Evolutionary conservation across 2,113 vertebrate genomes (phyloP).

Genomic region (Gnathochromis pfefferi): DNA sequence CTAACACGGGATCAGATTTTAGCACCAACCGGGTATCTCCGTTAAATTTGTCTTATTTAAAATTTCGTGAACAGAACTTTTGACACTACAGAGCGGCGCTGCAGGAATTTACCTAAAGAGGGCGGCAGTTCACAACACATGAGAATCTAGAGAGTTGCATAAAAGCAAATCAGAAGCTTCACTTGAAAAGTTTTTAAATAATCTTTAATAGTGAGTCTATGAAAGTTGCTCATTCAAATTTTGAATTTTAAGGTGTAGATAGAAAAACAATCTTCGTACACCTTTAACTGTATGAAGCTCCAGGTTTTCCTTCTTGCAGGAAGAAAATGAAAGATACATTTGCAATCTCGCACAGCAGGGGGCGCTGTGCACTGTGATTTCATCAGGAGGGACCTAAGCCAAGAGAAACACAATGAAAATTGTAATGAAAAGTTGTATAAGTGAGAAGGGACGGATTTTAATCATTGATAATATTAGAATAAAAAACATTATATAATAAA

Average conservation of each 20-base stretch:
- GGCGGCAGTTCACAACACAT: neutral
- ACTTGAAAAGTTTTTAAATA: neutral
- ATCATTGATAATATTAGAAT: neutral
- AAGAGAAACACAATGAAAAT: neutral
- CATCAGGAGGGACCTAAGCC: neutral
- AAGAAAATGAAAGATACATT: neutral
- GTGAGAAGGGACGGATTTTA: neutral
- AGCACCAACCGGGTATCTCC: neutral
- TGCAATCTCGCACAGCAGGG: neutral
- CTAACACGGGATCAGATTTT: neutral
- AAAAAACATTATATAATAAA: neutral
- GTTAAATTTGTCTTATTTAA: neutral
- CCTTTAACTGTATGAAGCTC: neutral
- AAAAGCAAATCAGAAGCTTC: neutral
- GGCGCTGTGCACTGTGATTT: slow-evolving; percentile 18
- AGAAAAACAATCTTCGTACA: neutral
- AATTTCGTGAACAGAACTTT: neutral
- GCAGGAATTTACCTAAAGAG: neutral
- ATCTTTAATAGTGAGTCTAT: neutral
- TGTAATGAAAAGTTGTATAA: neutral
- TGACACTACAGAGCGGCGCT: neutral
- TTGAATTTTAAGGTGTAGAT: too few relatives aligned
- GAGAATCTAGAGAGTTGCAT: rapidly evolving
- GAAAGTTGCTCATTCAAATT: neutral
- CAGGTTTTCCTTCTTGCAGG: neutral